Evolutionary conservation across 1,140 invertebrate species (phyloP).

Genomic region (Drosophila chauvacae): DNA sequence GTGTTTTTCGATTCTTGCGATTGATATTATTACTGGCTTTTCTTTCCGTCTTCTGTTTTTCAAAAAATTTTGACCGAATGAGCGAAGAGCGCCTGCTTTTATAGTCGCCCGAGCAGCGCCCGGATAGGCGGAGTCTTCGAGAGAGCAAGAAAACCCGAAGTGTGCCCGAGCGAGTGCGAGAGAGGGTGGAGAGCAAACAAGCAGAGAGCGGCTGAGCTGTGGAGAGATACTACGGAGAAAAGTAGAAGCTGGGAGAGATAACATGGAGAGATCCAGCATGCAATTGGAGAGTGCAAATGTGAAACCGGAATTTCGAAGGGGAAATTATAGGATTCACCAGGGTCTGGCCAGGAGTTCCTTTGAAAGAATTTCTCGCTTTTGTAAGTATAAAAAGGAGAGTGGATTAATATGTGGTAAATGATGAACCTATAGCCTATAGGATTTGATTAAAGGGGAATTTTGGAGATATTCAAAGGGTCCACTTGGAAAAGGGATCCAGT

Average conservation of each 20-base stretch:
- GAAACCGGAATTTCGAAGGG: conserved; percentile 15
- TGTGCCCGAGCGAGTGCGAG: not conserved
- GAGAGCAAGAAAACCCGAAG: conserved; percentile 9
- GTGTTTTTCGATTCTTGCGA: conserved; percentile 57
- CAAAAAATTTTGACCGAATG: conserved; percentile 3
- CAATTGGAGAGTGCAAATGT: not conserved
- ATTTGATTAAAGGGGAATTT: not conserved
- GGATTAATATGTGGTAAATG: not conserved
- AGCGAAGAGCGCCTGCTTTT: conserved; percentile 17
- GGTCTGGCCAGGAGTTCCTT: too few relatives aligned
- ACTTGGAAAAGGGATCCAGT: too few relatives aligned
- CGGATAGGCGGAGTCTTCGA: conserved; percentile 14
- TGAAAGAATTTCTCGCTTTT: not conserved
- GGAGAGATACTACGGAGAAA: not conserved
- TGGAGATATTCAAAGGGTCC: not conserved
- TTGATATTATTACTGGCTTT: conserved; percentile 28
- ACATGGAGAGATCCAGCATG: not conserved
- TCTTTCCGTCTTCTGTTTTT: not conserved
- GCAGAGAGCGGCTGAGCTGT: conserved; percentile 5
- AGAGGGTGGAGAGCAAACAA: not conserved
- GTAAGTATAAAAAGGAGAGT: not conserved
- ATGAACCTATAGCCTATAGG: too few relatives aligned
- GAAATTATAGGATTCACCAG: not conserved
- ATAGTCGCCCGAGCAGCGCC: conserved; percentile 11
- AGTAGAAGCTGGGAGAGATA: not conserved